A percentile compares a stretch with the other conserved stretches of the same genome.
Conservation (phyloP, 2,888 invertebrate species). For the Thecophora atra region DNA sequence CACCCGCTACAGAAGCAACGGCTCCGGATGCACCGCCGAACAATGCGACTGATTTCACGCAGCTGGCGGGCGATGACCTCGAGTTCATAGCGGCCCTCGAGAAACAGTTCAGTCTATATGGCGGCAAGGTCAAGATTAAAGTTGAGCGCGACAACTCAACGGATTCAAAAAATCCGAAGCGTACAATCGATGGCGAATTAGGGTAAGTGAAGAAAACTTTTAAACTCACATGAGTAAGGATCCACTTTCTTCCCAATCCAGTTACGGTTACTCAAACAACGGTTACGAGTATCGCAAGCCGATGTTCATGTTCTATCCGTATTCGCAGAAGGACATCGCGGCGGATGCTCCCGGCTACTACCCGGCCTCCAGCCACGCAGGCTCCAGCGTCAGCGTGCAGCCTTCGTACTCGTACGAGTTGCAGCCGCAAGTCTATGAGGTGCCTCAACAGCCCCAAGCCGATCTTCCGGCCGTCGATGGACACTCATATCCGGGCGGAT, state of each 20-base stretch:
- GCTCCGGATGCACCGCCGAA: not conserved
- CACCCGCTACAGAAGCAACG: constrained; percentile 40
- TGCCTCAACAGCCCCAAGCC: constrained; percentile 42
- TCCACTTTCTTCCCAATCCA: constrained; percentile 40
- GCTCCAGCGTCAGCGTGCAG: constrained; percentile 68
- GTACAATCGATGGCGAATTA: constrained; percentile 78
- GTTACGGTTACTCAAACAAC: constrained; percentile 62
- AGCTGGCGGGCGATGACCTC: constrained; percentile 61
- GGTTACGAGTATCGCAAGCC: constrained; percentile 65
- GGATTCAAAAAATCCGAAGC: constrained; percentile 66
- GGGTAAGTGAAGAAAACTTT: constrained; percentile 69
- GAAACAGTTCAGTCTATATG: constrained; percentile 64
- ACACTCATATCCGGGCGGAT: not conserved
- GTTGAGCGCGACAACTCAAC: constrained; percentile 62
- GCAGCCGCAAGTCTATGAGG: constrained; percentile 56
- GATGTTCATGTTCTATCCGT: constrained; percentile 75
- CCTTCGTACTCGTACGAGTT: constrained; percentile 70
- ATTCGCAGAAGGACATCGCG: constrained; percentile 74
- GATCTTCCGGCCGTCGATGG: constrained; percentile 41
- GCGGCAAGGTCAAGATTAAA: constrained; percentile 64
- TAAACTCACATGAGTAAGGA: not conserved
- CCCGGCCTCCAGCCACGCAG: constrained; percentile 44
- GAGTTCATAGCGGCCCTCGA: constrained; percentile 65
- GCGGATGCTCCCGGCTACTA: constrained; percentile 50
- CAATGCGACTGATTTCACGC: constrained; percentile 50